Evolutionary conservation across 2,888 invertebrate species (phyloP), one percentile per base, ranked within the genome.

Genomic region (Apamea crenata): DNA sequence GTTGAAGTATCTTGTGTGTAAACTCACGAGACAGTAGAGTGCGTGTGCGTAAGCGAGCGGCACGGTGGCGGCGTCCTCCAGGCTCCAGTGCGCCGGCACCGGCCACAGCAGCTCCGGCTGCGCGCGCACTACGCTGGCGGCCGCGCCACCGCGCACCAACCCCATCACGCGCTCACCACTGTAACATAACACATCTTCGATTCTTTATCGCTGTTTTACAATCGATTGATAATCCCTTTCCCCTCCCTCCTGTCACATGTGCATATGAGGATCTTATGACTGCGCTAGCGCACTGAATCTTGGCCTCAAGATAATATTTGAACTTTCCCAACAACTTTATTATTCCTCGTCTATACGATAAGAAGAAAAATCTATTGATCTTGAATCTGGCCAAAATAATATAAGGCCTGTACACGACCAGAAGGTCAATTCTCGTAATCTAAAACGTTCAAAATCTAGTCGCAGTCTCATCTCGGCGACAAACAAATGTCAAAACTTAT

Each of bases 21-120:
- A 32, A 90, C 92, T 91, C 81, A 95, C 95, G 40, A 96, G 89
- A 72, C 92, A 93, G 82, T 95, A 95, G 72, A 93, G 96, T 0
- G 97, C 97, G 0, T 98, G 97, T 40, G 95, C 95, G 89, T 98
- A 98, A 0, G 98, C 98, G 65, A 98, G 97, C 0, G 98, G 98
- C 0, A 98, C 97, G 0, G 98, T 98, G 18, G 98, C 98, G 5
- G 98, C 98, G 83, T 98, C 98, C 90, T 98, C 97, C 47, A 98
- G 92, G 6, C 96, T 97, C 98, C 98, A 98, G 61, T 96, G 92
- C 1, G 97, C 96, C 0, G 98, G 98, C 16, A 98, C 96, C 14
- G 97, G 96, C 98, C 98, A 98, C 61, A 95, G 87, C 78, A 97
- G 92, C 67, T 96, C 92, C 1, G 94, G 93, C 83, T 97, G 96